Evolutionary conservation across 1,140 invertebrate species (phyloP).

Genomic region (Probaryconus sp.): DNA sequence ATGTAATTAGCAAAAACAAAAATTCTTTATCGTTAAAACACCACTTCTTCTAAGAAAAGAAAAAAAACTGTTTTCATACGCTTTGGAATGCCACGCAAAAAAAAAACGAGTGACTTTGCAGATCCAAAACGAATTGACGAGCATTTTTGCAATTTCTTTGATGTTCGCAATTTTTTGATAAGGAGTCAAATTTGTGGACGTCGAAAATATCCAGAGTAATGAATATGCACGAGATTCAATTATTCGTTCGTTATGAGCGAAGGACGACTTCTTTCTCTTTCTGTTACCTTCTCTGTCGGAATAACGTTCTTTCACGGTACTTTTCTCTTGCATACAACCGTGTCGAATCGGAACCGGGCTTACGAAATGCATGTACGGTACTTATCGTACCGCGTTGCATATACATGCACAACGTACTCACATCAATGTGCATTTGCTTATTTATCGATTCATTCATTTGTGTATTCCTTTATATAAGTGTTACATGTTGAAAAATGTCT

Average conservation of each 20-base stretch:
- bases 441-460: constrained; percentile 42
- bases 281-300: constrained; percentile 52
- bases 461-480: constrained; percentile 4
- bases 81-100: no score
- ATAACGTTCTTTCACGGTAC: constrained; percentile 59
- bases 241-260: constrained; percentile 55
- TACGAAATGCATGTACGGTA: constrained; percentile 58
- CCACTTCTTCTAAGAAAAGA: no score
- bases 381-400: constrained; percentile 45
- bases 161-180: no score
- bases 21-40: not conserved
- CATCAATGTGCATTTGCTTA: constrained; percentile 27
- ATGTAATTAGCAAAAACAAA: no score
- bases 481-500: no score
- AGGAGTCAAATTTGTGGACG: no score
- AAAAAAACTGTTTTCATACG: no score
- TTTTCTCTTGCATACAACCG: constrained; percentile 59
- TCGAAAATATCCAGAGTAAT: constrained; percentile 34
- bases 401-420: constrained; percentile 29
- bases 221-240: constrained; percentile 51
- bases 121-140: no score
- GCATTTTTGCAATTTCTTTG: no score
- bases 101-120: no score
- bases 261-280: constrained; percentile 60
- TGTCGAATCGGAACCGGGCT: constrained; percentile 55